Percentiles rank a stretch among this genome's conserved stretches.
Conservation (phyloP, 1,140 invertebrate species). For the Drosophila pectinifera region DNA sequence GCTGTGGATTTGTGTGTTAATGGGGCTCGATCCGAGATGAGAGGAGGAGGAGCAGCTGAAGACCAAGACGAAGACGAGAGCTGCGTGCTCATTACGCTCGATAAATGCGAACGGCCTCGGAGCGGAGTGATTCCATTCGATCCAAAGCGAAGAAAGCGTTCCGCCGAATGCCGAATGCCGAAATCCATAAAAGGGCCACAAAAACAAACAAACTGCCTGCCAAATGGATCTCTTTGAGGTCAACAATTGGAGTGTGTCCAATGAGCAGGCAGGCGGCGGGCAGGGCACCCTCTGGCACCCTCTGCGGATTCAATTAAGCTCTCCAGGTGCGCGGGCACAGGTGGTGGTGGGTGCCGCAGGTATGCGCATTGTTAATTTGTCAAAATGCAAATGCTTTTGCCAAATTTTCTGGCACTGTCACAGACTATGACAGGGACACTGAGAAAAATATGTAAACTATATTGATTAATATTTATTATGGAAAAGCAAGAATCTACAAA, state of each 20-base stretch:
- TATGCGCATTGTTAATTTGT: constrained; percentile 47
- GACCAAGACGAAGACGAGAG: neutral
- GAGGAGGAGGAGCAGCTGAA: too few species aligned
- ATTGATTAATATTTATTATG: too few species aligned
- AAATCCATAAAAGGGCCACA: constrained; percentile 29
- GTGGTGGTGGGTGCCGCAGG: constrained; percentile 22
- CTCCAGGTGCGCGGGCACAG: constrained; percentile 14
- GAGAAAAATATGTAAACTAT: neutral
- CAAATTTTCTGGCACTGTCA: constrained; percentile 17
- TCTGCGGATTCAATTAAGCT: constrained; percentile 42
- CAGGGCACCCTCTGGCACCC: neutral
- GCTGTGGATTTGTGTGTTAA: constrained; percentile 58
- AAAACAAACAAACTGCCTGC: constrained; percentile 21
- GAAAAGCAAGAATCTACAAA: too few species aligned
- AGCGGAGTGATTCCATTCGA: constrained; percentile 11
- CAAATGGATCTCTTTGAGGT: constrained; percentile 64
- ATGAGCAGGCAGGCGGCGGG: constrained; percentile 8
- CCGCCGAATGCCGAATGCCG: constrained; percentile 29
- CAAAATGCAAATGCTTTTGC: constrained; percentile 40
- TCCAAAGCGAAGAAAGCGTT: constrained; percentile 67
- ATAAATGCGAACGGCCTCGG: constrained; percentile 61
- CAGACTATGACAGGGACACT: neutral
- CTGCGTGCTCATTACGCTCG: constrained; percentile 59
- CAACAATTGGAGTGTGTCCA: constrained; percentile 49
- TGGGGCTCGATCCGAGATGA: constrained; percentile 24